Percentiles rank a stretch among this genome's conserved stretches.
Evolutionary conservation across 2,113 vertebrate genomes (phyloP).

Genomic region (Alectura lathami): DNA sequence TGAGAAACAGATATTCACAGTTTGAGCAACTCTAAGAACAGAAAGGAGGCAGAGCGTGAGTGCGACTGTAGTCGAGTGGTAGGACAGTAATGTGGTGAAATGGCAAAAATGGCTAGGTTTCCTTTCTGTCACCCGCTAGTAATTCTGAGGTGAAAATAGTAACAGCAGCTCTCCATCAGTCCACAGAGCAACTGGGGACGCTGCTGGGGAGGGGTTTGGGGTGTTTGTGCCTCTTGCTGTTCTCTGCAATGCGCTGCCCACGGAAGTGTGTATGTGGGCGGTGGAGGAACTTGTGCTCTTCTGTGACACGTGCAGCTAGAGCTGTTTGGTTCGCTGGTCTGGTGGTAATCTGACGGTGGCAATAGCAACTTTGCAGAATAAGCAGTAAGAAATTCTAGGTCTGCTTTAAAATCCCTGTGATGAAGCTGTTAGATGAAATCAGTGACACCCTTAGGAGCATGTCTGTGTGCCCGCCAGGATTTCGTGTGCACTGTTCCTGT

Average conservation of each 20-base stretch:
- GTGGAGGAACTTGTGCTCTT: neutral
- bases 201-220: neutral
- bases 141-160: neutral
- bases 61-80: neutral
- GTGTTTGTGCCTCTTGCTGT: neutral
- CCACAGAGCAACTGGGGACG: neutral
- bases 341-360: neutral
- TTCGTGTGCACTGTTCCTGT: slow-evolving; percentile 55
- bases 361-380: neutral
- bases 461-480: slow-evolving; percentile 56
- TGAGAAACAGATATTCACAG: neutral
- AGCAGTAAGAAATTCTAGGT: neutral
- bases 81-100: neutral
- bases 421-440: slow-evolving; percentile 72
- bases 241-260: neutral
- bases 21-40: neutral
- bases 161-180: neutral
- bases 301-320: neutral
- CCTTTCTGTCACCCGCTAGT: too few relatives aligned
- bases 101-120: neutral
- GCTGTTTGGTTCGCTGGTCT: neutral
- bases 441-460: slow-evolving; percentile 52
- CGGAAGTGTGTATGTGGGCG: too few relatives aligned
- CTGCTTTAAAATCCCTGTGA: slow-evolving; percentile 60
- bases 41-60: neutral